phyloP scores from a whole-genome alignment of 2,888 invertebrate genomes.

The Drosophila peninsularis region DNA sequence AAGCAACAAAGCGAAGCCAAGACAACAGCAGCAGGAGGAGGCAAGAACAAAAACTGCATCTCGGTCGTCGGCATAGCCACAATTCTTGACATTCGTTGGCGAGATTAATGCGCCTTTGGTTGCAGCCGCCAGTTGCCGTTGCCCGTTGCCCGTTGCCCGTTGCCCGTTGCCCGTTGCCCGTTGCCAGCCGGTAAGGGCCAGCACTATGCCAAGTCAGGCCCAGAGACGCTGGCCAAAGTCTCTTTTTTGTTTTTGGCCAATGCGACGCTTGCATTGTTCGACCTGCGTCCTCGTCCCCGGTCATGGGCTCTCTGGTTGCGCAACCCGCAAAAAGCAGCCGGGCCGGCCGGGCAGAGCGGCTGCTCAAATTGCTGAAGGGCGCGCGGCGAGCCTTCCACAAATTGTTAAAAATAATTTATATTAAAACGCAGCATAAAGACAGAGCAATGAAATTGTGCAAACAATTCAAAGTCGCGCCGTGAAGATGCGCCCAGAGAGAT shows the following conservation, averaged over 20 bases:
- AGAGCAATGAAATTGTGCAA: slow-evolving; percentile 79
- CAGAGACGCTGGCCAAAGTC: slow-evolving; percentile 2
- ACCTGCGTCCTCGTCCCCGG: slow-evolving; percentile 56
- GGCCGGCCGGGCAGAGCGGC: background rate
- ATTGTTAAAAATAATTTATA: slow-evolving; percentile 78
- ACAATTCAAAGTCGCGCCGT: slow-evolving; percentile 69
- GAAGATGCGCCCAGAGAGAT: slow-evolving; percentile 35
- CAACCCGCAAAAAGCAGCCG: slow-evolving; percentile 44
- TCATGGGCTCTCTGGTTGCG: slow-evolving; percentile 63
- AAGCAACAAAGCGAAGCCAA: slow-evolving; percentile 43
- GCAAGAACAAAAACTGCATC: slow-evolving; percentile 30
- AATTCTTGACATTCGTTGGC: slow-evolving; percentile 78
- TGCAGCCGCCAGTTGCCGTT: slow-evolving; percentile 62
- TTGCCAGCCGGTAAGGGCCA: slow-evolving; percentile 39
- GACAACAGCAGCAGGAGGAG: background rate
- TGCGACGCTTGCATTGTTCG: slow-evolving; percentile 46
- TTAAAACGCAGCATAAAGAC: slow-evolving; percentile 77
- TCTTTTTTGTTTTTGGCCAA: slow-evolving; percentile 37
- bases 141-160: too few relatives aligned
- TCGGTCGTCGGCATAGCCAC: slow-evolving; percentile 70
- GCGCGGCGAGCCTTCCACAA: slow-evolving; percentile 53
- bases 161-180: background rate
- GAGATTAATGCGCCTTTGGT: slow-evolving; percentile 80
- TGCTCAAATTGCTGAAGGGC: slow-evolving; percentile 37
- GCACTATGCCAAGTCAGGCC: too few relatives aligned